These are phyloP conservation scores for Syndactyla subalaris DNA, from an alignment of 2,797 vertebrate species.

Conservation along the genomic window DNA sequence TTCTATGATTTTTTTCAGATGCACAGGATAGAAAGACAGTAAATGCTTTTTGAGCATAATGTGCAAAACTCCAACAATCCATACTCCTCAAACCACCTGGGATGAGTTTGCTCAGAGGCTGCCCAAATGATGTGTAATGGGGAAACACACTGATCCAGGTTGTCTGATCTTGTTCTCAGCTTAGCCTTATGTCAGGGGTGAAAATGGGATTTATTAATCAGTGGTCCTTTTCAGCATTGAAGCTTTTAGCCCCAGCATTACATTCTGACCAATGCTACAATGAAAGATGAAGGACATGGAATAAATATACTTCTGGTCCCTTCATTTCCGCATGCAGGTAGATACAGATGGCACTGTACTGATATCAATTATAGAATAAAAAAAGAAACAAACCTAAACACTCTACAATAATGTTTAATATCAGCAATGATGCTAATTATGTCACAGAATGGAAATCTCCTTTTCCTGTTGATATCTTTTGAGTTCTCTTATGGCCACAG, in stretches of 20 bases:
- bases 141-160: not conserved
- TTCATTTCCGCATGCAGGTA: not conserved
- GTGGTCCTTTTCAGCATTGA: not conserved
- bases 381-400: not conserved
- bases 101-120: not conserved
- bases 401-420: not conserved
- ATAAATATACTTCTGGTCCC: not conserved
- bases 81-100: not conserved
- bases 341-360: not conserved
- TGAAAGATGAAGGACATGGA: not conserved
- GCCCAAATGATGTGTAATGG: not conserved
- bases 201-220: not conserved
- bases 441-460: not conserved
- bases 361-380: not conserved
- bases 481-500: not conserved
- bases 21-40: not conserved
- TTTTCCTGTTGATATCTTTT: not conserved
- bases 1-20: not conserved
- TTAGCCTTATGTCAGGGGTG: not conserved
- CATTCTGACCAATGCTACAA: not conserved
- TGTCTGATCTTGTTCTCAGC: no score
- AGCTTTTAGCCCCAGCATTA: not conserved
- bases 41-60: not conserved
- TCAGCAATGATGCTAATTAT: not conserved
- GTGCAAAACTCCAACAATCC: not conserved